Percentiles rank a stretch among this genome's conserved stretches.
These are phyloP conservation scores for Phyllotreta cruciferae DNA, from an alignment of 2,888 invertebrate species.

Conservation along the genomic window DNA sequence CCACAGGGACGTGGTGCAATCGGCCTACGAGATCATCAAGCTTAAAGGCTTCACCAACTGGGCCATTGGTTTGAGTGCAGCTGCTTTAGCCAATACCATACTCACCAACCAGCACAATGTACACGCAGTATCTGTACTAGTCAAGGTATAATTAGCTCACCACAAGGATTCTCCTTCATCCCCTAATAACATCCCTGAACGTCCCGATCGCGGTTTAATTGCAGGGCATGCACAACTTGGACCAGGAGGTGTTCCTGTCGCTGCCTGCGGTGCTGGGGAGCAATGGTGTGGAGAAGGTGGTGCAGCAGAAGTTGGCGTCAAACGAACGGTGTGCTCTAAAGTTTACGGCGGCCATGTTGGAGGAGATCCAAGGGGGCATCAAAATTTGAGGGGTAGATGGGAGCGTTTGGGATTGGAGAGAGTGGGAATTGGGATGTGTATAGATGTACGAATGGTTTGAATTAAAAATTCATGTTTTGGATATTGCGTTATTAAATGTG, in stretches of 20 bases:
- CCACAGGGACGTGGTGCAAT: slow-evolving; percentile 83
- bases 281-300: too few species aligned
- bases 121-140: slow-evolving; percentile 79
- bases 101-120: slow-evolving; percentile 77
- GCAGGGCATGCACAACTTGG: slow-evolving; percentile 39
- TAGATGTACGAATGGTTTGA: too few species aligned
- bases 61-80: slow-evolving; percentile 85
- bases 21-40: slow-evolving; percentile 87
- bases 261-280: slow-evolving; percentile 33
- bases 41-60: slow-evolving; percentile 91
- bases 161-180: too few species aligned
- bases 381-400: slow-evolving; percentile 28
- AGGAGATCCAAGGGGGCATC: slow-evolving; percentile 66
- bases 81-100: slow-evolving; percentile 74
- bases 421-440: too few species aligned
- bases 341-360: slow-evolving; percentile 70
- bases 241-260: slow-evolving; percentile 46
- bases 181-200: too few species aligned
- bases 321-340: slow-evolving; percentile 24
- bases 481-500: too few species aligned
- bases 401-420: too few species aligned
- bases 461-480: too few species aligned
- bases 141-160: too few species aligned
- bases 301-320: too few species aligned
- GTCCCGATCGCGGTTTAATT: too few species aligned